Conservation (phyloP, 1,140 invertebrate species). For the Bombus haemorrhoidalis region DNA sequence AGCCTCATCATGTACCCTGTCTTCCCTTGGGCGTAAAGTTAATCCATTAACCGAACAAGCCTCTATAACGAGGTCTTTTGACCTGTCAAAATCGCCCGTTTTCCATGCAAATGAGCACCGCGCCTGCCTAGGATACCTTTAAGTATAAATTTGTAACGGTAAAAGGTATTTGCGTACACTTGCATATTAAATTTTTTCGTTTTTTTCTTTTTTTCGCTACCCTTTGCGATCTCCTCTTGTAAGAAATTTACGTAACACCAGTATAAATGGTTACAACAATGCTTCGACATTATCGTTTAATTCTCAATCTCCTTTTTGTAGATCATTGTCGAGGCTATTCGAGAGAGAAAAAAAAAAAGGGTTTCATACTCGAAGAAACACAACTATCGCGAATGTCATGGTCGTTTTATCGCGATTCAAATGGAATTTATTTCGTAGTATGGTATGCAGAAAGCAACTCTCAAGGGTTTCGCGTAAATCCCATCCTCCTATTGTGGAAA, state of each 20-base stretch:
- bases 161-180: background rate
- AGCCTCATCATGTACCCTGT: background rate
- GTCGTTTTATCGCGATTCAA: constrained; percentile 32
- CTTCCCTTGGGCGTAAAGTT: background rate
- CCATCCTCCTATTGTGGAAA: background rate
- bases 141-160: background rate
- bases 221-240: background rate
- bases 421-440: constrained; percentile 22
- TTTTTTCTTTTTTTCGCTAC: too few relatives aligned
- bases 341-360: constrained; percentile 11
- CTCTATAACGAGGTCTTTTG: constrained; percentile 9
- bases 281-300: background rate
- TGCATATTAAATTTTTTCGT: too few relatives aligned
- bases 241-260: background rate
- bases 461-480: background rate
- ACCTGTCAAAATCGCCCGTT: background rate
- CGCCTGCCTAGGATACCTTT: background rate
- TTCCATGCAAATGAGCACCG: constrained; percentile 1
- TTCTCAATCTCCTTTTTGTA: background rate
- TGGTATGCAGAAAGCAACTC: constrained; percentile 23
- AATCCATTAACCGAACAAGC: constrained; percentile 27
- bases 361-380: constrained; percentile 5
- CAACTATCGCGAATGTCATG: constrained; percentile 7
- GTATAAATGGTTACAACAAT: background rate
- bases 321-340: background rate